Evolutionary conservation across 2,113 vertebrate species (phyloP), one percentile per base, ranked within the genome.

Genomic region (Hippocampus barbouri): DNA sequence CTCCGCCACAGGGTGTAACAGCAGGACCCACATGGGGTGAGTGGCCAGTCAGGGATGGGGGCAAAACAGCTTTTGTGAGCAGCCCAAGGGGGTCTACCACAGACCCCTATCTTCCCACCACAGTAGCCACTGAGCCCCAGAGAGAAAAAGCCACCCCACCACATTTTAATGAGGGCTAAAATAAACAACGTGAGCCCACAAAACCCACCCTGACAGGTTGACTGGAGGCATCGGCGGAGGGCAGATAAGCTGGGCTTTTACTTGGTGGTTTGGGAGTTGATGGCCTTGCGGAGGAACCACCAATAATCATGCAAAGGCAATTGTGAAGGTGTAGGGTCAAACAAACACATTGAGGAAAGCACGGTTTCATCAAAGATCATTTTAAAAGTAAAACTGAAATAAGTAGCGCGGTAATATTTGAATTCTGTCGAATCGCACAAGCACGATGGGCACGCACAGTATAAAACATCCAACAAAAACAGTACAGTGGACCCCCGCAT

Each of bases 101-200:
- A 88, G 68, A 60, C 77, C 79, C 87, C 86, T 81, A 86, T 84
- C 86, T 83, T 78, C 57, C 79, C 76, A 90, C 90, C 87, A 89
- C 83, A 89, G 77, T 70, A 88, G 84, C 88, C 85, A 73, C 83
- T 38, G 71, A 86, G 81, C 79, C 87, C 87, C 53, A 69, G 79
- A 86, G 87, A 84, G 86, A 67, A 49, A 85, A 85, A 86, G 81
- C 86, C 80, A 85, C 79, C 77, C 77, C 79, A 85, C 88, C 91
- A 80, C 88, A 88, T 83, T 85, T 89, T 90, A 90, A 90, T 84
- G 78, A 82, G 79, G 74, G 82, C 64, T 88, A 90, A 88, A 88
- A 87, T 89, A 89, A 91, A 89, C 89, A 87, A 88, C 76, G 80
- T 66, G 57, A 87, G 72, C 80, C 80, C 86, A 91, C 75, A 87